These are phyloP conservation scores for Lutraria lutraria DNA, from an alignment of 2,888 invertebrate species.

Conservation along the genomic window DNA sequence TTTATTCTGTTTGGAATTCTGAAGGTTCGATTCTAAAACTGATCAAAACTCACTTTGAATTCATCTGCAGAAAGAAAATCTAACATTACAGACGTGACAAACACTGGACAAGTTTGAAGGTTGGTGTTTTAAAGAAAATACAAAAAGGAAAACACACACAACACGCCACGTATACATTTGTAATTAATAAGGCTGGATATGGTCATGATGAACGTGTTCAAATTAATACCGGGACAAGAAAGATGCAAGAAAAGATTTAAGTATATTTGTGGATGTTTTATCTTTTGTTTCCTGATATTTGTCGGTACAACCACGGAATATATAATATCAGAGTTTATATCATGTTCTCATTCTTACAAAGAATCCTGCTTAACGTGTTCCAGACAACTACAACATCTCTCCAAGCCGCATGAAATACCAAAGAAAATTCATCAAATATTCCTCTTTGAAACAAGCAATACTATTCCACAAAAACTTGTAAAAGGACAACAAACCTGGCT, in stretches of 20 bases:
- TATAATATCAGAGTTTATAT: slow-evolving; percentile 34
- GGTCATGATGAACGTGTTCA: not conserved
- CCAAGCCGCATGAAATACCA: slow-evolving; percentile 20
- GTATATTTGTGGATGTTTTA: not conserved
- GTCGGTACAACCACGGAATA: slow-evolving; percentile 30
- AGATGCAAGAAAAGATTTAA: not conserved
- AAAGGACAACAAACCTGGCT: slow-evolving; percentile 41
- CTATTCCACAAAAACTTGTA: slow-evolving; percentile 35
- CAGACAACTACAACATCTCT: not conserved
- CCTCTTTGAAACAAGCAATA: slow-evolving; percentile 49
- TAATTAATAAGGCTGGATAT: too few relatives aligned
- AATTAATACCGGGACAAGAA: not conserved
- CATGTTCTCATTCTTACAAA: slow-evolving; percentile 22
- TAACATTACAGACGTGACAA: too few relatives aligned
- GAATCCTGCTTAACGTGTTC: not conserved
- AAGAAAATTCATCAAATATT: slow-evolving; percentile 54
- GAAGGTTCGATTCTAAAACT: too few relatives aligned
- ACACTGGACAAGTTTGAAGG: too few relatives aligned
- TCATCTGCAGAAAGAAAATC: too few relatives aligned
- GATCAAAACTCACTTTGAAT: too few relatives aligned
- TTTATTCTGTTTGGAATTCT: too few relatives aligned
- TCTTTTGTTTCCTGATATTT: slow-evolving; percentile 11
- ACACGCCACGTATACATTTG: too few relatives aligned
- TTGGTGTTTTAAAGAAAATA: too few relatives aligned
- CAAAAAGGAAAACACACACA: too few relatives aligned